phyloP scores from a whole-genome alignment of 1,140 invertebrate species.

The Idris sp. region DNA sequence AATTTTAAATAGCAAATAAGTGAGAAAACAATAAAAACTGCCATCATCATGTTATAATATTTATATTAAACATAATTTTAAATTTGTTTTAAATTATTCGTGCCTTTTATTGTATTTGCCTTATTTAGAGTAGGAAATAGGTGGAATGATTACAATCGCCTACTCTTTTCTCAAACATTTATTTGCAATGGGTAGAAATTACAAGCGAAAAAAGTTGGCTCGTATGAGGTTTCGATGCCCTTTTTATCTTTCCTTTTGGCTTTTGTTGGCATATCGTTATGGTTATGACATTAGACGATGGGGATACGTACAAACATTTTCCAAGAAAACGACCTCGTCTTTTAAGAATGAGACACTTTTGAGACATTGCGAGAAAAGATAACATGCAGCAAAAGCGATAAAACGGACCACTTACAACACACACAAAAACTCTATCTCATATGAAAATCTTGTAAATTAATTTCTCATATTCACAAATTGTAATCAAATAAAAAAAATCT shows the following conservation, averaged over 20 bases:
- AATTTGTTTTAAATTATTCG: conserved; percentile 6
- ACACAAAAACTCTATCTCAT: not conserved
- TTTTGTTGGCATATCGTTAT: conserved; percentile 69
- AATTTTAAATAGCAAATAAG: conserved; percentile 45
- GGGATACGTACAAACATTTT: conserved; percentile 72
- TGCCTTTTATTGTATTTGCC: conserved; percentile 16
- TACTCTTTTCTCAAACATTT: conserved; percentile 28
- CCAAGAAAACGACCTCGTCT: conserved; percentile 66
- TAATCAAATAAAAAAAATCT: no score
- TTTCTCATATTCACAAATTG: no score
- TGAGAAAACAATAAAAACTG: conserved; percentile 4
- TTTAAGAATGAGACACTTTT: conserved; percentile 41
- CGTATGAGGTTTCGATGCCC: conserved; percentile 48
- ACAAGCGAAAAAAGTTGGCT: conserved; percentile 44
- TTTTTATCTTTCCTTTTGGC: conserved; percentile 43
- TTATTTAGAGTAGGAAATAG: conserved; percentile 12
- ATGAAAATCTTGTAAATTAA: no score
- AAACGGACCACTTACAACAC: conserved; percentile 2
- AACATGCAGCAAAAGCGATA: conserved; percentile 22
- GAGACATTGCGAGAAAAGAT: conserved; percentile 32
- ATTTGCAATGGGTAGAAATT: conserved; percentile 35
- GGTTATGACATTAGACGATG: conserved; percentile 73
- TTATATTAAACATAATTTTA: conserved; percentile 15
- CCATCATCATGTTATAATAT: conserved; percentile 16
- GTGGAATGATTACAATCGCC: conserved; percentile 22